Conservation (phyloP, 1,140 invertebrate genomes). For the Polypedilum pembai region DNA sequence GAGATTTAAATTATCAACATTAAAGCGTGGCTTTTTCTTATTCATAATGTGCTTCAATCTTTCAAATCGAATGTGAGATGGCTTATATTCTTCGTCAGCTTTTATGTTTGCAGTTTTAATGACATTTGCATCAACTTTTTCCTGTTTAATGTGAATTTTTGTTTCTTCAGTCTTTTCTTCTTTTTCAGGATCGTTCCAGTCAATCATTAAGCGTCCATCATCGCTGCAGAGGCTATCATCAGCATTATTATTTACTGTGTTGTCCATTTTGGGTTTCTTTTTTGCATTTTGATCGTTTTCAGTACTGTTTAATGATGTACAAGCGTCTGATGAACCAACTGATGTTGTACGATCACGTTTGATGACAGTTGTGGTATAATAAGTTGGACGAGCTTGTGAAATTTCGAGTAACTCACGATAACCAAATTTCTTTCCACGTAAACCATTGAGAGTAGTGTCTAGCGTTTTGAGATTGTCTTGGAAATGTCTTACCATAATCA, state of each 20-base stretch:
- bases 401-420: background rate
- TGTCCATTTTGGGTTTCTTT: background rate
- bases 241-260: background rate
- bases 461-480: background rate
- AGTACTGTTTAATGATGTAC: background rate
- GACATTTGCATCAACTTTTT: background rate
- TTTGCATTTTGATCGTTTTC: background rate
- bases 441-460: background rate
- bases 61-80: background rate
- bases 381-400: background rate
- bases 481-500: background rate
- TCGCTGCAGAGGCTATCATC: background rate
- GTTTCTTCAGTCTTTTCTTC: background rate
- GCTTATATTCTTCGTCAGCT: background rate
- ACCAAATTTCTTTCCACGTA: conserved; percentile 6
- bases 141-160: background rate
- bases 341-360: background rate
- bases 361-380: background rate
- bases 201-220: background rate
- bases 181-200: background rate
- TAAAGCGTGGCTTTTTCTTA: background rate
- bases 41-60: background rate
- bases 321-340: background rate
- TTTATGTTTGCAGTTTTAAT: background rate
- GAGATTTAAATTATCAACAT: background rate